phyloP scores from a whole-genome alignment of 92 coral and sea anemone genomes.

The Galaxea fascicularis region DNA sequence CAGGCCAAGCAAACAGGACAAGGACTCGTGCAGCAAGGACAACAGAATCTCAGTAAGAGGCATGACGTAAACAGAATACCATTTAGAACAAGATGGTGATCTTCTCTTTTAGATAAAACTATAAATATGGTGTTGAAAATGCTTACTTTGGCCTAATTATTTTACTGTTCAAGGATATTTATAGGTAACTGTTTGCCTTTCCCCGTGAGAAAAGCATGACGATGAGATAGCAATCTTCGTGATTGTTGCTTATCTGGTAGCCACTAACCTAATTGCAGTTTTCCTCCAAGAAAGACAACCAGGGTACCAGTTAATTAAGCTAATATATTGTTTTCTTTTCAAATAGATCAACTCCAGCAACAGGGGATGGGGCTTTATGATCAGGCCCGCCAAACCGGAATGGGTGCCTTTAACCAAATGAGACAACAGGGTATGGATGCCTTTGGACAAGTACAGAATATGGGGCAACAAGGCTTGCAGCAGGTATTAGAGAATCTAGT shows the following conservation, averaged over 20 bases:
- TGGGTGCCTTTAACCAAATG: conserved; percentile 83
- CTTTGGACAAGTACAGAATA: conserved; percentile 70
- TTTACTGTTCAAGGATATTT: too few relatives aligned
- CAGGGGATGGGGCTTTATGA: conserved; percentile 88
- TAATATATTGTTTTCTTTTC: background rate
- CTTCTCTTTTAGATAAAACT: background rate
- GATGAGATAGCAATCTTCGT: too few relatives aligned
- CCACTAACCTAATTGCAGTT: too few relatives aligned
- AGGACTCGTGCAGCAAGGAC: conserved; percentile 80
- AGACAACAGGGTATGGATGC: conserved; percentile 79
- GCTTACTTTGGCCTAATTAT: too few relatives aligned
- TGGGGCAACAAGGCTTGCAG: conserved; percentile 82
- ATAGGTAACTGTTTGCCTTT: too few relatives aligned
- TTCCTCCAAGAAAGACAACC: too few relatives aligned
- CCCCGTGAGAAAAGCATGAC: too few relatives aligned
- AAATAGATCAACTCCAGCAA: conserved; percentile 80
- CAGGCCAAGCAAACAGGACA: conserved; percentile 76
- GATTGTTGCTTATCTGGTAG: too few relatives aligned
- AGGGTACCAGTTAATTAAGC: too few relatives aligned
- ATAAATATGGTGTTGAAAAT: too few relatives aligned
- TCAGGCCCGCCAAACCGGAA: conserved; percentile 86
- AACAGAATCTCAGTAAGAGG: conserved; percentile 68
- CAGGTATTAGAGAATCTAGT: conserved; percentile 1
- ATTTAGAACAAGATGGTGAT: background rate
- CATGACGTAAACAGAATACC: background rate